phyloP scores from a whole-genome alignment of 92 coral and sea anemone genomes.

The Chrysogorgia sp. region DNA sequence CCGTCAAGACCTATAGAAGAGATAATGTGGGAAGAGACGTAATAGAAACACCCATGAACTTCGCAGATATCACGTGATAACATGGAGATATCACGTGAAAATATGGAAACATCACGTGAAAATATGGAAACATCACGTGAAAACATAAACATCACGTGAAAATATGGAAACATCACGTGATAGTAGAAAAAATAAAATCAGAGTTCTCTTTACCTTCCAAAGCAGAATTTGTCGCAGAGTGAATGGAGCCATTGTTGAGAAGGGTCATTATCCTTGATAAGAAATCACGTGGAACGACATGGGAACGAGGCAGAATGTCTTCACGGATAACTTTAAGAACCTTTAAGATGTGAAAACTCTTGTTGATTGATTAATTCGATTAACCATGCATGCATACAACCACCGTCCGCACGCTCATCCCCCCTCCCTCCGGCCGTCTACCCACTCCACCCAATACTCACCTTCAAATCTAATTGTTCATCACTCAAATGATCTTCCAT shows the following conservation, averaged over 20 bases:
- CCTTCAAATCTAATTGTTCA: constrained; percentile 93
- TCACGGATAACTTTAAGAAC: constrained; percentile 90
- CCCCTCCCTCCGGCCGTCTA: background rate
- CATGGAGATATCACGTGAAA: no score
- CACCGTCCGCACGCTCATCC: no score
- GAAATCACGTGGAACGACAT: constrained; percentile 92
- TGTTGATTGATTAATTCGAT: background rate
- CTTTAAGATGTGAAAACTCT: constrained; percentile 35
- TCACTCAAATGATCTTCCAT: constrained; percentile 93
- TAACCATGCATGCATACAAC: no score
- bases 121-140: no score
- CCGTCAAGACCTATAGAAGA: constrained; percentile 91
- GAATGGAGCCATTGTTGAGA: constrained; percentile 92
- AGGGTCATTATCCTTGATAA: constrained; percentile 95
- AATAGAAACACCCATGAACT: no score
- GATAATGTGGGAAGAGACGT: no score
- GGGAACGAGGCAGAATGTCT: constrained; percentile 90
- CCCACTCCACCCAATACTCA: background rate
- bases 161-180: no score
- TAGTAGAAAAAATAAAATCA: no score
- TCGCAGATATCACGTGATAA: no score
- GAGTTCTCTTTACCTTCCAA: constrained; percentile 71
- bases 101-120: no score
- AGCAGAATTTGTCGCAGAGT: constrained; percentile 95
- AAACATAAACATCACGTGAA: no score